These are phyloP conservation scores for Galeruca laticollis DNA, from an alignment of 2,888 invertebrate species.

Conservation along the genomic window DNA sequence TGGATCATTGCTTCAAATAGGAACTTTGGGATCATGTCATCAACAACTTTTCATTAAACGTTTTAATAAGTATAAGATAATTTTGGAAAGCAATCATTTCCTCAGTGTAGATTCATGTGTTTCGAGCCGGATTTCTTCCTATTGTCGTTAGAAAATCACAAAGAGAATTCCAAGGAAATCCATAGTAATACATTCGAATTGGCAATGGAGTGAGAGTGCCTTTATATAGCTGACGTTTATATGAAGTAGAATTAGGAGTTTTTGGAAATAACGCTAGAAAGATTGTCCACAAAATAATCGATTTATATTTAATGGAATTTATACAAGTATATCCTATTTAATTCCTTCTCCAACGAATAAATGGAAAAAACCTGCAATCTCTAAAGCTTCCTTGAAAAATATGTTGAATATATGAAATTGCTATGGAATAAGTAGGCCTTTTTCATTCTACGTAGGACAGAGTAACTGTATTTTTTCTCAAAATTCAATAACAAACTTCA, in stretches of 20 bases:
- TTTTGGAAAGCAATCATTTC: too few species aligned
- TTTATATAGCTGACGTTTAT: conserved; percentile 20
- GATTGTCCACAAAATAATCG: conserved; percentile 10
- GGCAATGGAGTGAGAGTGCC: conserved; percentile 14
- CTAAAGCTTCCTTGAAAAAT: too few species aligned
- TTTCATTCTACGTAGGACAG: too few species aligned
- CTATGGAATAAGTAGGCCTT: too few species aligned
- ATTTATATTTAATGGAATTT: conserved; percentile 2
- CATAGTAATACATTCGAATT: conserved; percentile 18
- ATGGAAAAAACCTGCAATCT: background rate
- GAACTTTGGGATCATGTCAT: too few species aligned
- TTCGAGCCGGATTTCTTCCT: conserved; percentile 6
- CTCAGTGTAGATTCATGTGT: background rate
- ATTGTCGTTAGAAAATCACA: conserved; percentile 19
- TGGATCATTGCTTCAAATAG: too few species aligned
- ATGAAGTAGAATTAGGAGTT: conserved; percentile 20
- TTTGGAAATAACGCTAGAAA: conserved; percentile 7
- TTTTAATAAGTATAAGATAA: too few species aligned
- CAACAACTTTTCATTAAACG: too few species aligned
- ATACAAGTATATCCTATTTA: background rate
- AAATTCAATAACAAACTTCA: too few species aligned
- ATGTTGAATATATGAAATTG: too few species aligned
- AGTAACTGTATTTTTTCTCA: too few species aligned
- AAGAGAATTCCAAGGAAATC: conserved; percentile 20
- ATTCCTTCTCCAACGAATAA: background rate